Base-by-base conservation (phyloP, 2,888 invertebrate genomes). In the Eupeodes latifasciatus region DNA sequence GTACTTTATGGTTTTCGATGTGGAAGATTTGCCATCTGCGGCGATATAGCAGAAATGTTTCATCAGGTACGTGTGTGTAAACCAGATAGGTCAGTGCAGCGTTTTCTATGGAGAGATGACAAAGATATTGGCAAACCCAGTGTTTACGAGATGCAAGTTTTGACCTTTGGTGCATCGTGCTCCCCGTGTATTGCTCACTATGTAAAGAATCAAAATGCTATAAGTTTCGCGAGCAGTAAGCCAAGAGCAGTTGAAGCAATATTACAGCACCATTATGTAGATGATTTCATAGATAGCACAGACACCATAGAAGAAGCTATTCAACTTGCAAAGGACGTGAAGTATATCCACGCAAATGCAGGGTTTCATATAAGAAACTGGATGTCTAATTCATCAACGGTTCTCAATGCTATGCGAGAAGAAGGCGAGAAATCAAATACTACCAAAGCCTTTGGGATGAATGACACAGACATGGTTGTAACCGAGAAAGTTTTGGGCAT, bases 61-160 rank as follows among this genome's bases (percentile, higher is more conserved):
- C 19, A 19, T 19, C 19, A 19, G 19, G 19, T 19, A 19, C 19
- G 19, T 19, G 19, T 19, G 19, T 19, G 19, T 19, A 19, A 19
- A 19, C 19, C 19, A 19, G 19, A 19, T 19, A 19, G 19, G 19
- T 19, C 19, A 19, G 19, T 19, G 19, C 19, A 19, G 1, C 75
- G 84, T 19, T 86, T 89, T 71, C 47, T 89, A 4, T 89, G 89
- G 89, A 36, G 78, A 27, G 69, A 81, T 44, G 55, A 34, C 4
- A n/a, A 10, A 0, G n/a, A 49, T 2, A 19, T 66, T n/a, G 34
- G 85, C 2, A 51, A 82, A 16, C 64, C 53, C 2, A 47, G 51
- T 6, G n/a, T 64, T 4, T 81, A 16, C 5, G 59, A 67, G 36
- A 66, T 81, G 66, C 49, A 59, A 2, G 67, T 16, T n/a, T 44